Evolutionary conservation across 2,888 invertebrate genomes (phyloP).

Genomic region (Phortica magna): DNA sequence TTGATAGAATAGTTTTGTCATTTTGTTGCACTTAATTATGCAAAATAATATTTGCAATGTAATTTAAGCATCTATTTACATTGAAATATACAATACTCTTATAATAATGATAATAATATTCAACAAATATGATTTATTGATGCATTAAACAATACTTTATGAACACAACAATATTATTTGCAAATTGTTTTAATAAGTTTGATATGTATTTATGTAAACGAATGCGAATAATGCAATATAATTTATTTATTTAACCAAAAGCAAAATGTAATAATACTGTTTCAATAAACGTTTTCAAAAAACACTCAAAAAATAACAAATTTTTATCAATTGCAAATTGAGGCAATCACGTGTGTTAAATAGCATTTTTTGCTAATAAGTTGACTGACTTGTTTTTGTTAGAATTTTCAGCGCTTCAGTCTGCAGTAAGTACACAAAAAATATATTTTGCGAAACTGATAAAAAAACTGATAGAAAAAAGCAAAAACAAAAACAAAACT

Average conservation of each 20-base stretch:
- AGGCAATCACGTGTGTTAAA: no score
- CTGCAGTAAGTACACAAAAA: not conserved
- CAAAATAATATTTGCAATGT: conserved; percentile 13
- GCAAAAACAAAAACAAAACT: not conserved
- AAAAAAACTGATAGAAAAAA: not conserved
- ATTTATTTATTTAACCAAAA: conserved; percentile 22
- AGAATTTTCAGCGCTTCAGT: no score
- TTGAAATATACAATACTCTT: not conserved
- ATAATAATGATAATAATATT: not conserved
- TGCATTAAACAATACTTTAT: not conserved
- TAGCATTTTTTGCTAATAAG: no score
- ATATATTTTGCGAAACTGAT: not conserved
- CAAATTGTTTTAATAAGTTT: not conserved
- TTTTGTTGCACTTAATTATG: conserved; percentile 1
- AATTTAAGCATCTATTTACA: conserved; percentile 5
- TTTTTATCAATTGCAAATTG: not conserved
- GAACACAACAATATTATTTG: not conserved
- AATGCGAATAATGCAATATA: not conserved
- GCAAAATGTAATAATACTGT: conserved; percentile 16
- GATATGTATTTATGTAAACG: not conserved
- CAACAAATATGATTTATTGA: not conserved
- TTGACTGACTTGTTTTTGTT: no score
- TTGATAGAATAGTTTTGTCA: not conserved
- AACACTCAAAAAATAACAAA: not conserved
- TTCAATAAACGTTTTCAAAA: conserved; percentile 13